Percentiles rank a stretch among this genome's conserved stretches.
These are phyloP conservation scores for Pinna nobilis DNA, from an alignment of 1,140 invertebrate genomes.

Conservation along the genomic window DNA sequence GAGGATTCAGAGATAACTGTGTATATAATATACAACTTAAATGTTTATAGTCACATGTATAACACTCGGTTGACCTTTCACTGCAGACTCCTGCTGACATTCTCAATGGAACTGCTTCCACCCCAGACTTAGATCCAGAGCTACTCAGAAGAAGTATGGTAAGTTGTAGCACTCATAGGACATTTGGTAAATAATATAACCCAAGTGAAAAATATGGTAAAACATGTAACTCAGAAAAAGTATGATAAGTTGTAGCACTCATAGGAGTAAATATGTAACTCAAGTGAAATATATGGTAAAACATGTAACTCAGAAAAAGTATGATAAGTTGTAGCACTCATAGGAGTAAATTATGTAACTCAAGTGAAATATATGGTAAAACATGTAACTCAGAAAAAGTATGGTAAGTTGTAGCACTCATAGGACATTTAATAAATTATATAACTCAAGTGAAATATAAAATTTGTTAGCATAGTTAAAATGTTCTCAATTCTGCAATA, in stretches of 20 bases:
- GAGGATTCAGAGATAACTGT: too few species aligned
- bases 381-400: constrained; percentile 37
- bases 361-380: neutral
- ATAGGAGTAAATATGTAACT: neutral
- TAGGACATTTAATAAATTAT: neutral
- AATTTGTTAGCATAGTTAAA: too few species aligned
- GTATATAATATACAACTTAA: too few species aligned
- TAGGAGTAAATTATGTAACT: neutral
- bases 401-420: constrained; percentile 43
- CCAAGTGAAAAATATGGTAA: neutral
- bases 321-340: constrained; percentile 42
- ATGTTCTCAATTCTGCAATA: too few species aligned
- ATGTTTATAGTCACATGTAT: too few species aligned
- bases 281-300: neutral
- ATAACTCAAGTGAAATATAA: neutral
- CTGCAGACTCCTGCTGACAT: constrained; percentile 39
- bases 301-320: constrained; percentile 37
- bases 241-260: constrained; percentile 41
- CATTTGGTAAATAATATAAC: neutral
- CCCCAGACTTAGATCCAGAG: constrained; percentile 42
- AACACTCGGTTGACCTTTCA: too few species aligned
- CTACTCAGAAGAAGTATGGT: constrained; percentile 46
- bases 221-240: constrained; percentile 39
- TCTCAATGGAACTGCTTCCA: constrained; percentile 40
- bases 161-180: constrained; percentile 14